These are phyloP conservation scores for Myotis daubentonii DNA, from an alignment of 2,797 vertebrate genomes.

Conservation along the genomic window DNA sequence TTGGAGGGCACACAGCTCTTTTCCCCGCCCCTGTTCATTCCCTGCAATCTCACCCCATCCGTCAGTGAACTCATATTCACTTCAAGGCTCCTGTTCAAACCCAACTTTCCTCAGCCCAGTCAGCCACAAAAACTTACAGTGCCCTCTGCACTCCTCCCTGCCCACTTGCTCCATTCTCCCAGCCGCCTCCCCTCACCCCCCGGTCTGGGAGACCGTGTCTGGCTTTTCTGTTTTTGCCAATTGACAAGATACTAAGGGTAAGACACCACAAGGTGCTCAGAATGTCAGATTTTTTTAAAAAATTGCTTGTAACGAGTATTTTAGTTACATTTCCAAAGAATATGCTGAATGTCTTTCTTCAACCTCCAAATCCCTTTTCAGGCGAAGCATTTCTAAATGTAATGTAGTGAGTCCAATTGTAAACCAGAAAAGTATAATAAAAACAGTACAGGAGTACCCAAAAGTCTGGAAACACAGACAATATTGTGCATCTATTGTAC, in stretches of 20 bases:
- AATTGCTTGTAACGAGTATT: not conserved
- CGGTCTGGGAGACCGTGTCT: not conserved
- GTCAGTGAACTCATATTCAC: not conserved
- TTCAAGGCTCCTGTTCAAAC: not conserved
- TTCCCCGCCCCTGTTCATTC: not conserved
- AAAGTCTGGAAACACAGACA: not conserved
- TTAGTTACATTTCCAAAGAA: conserved; percentile 34
- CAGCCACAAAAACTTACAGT: not conserved
- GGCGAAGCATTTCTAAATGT: not conserved
- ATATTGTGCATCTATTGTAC: not conserved
- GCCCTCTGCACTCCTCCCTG: not conserved
- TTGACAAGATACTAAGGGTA: not conserved
- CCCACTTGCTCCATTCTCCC: not conserved
- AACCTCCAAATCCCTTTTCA: not conserved
- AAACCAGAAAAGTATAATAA: conserved; percentile 5
- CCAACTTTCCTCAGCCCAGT: not conserved
- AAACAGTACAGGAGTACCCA: not conserved
- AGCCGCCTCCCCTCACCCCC: no score
- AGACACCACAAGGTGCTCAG: not conserved
- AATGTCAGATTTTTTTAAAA: not conserved
- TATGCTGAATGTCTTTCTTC: conserved; percentile 2
- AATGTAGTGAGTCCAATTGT: not conserved
- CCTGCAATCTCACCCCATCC: not conserved
- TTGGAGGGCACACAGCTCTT: not conserved
- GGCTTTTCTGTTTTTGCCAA: not conserved